A percentile compares a stretch with the other conserved stretches of the same genome.
phyloP scores from a whole-genome alignment of 2,797 vertebrate species.

The Crenuchus spilurus region DNA sequence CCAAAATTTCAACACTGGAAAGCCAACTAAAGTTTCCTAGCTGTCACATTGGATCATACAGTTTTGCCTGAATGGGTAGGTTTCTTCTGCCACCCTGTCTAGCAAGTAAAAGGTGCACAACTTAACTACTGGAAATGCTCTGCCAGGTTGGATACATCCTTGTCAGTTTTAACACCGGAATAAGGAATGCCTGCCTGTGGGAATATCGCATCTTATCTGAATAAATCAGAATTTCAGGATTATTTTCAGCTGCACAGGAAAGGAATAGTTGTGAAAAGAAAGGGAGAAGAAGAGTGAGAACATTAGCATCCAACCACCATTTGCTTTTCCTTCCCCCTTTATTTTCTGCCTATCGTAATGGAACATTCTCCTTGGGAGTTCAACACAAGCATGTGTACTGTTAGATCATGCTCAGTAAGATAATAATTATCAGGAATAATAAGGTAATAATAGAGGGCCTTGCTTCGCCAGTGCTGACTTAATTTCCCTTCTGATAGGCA shows the following conservation, averaged over 20 bases:
- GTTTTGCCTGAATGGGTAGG: no score
- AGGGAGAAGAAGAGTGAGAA: neutral
- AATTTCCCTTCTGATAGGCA: slow-evolving; percentile 46
- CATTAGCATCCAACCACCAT: no score
- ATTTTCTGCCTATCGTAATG: neutral
- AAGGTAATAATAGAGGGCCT: slow-evolving; percentile 48
- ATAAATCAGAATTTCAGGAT: neutral
- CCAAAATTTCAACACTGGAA: no score
- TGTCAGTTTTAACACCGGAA: neutral
- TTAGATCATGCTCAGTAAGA: slow-evolving; percentile 25
- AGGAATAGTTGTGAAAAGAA: neutral
- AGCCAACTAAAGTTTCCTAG: no score
- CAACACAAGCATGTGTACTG: neutral
- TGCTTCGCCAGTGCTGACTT: slow-evolving; percentile 38
- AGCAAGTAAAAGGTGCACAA: neutral
- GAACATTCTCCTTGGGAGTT: neutral
- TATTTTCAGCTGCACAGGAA: neutral
- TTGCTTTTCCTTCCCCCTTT: neutral
- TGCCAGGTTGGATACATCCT: no score
- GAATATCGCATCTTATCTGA: neutral
- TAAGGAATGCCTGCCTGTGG: neutral
- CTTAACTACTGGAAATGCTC: neutral
- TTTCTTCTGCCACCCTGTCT: no score
- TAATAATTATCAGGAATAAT: slow-evolving; percentile 53
- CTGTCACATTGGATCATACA: no score